Evolutionary conservation across 2,113 vertebrate genomes (phyloP).

Genomic region (Sus scrofa): DNA sequence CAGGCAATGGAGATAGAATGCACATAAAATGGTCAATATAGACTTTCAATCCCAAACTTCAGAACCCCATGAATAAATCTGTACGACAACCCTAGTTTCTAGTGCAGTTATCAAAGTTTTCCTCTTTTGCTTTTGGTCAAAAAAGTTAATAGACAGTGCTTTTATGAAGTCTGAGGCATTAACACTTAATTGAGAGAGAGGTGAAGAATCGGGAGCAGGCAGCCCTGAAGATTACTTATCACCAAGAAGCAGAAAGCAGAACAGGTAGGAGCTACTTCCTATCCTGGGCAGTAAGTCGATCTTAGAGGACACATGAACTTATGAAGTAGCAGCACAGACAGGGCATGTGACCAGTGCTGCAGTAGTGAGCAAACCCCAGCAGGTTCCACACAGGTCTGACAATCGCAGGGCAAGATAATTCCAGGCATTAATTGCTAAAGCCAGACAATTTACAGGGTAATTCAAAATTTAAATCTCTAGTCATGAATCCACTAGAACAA

Average conservation of each 20-base stretch:
- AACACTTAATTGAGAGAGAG: constrained; percentile 67
- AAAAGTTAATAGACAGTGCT: constrained; percentile 84
- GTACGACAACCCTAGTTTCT: background rate
- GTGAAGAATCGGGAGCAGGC: constrained; percentile 72
- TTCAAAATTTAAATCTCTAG: constrained; percentile 72
- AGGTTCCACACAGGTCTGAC: constrained; percentile 75
- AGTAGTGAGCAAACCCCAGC: constrained; percentile 81
- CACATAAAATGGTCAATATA: constrained; percentile 37
- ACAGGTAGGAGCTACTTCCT: constrained; percentile 85
- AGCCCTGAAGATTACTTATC: constrained; percentile 83
- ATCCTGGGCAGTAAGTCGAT: constrained; percentile 89
- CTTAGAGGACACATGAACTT: constrained; percentile 92
- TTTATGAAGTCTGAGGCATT: constrained; percentile 83
- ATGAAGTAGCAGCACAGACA: constrained; percentile 89
- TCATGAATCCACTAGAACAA: constrained; percentile 71
- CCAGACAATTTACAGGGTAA: constrained; percentile 81
- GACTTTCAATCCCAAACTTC: constrained; percentile 55
- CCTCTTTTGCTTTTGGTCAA: constrained; percentile 64
- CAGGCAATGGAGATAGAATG: constrained; percentile 62
- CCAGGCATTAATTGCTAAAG: constrained; percentile 79
- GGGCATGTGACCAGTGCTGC: constrained; percentile 83
- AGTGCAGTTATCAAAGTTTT: constrained; percentile 7
- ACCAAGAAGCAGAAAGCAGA: constrained; percentile 88
- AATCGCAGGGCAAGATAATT: constrained; percentile 76
- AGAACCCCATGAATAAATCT: constrained; percentile 49